A percentile compares a stretch with the other conserved stretches of the same genome.
Evolutionary conservation across 2,797 vertebrate genomes (phyloP).

Genomic region (Periophthalmus magnuspinnatus): DNA sequence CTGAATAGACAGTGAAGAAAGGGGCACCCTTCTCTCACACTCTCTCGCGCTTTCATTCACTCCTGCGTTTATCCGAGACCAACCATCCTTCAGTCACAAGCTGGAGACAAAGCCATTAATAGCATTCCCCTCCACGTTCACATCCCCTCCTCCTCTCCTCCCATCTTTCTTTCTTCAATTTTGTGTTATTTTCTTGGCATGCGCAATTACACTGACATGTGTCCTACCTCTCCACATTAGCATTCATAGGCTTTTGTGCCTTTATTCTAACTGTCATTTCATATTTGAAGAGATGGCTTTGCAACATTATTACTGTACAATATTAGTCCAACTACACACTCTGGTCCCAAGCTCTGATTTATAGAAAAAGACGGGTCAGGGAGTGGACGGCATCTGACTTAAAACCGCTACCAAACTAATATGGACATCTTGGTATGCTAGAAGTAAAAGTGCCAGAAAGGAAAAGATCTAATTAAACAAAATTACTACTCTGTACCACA

Average conservation of each 20-base stretch:
- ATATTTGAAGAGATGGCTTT: constrained; percentile 26
- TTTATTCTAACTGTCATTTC: constrained; percentile 35
- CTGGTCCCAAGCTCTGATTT: neutral
- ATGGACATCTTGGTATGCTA: neutral
- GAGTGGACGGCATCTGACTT: neutral
- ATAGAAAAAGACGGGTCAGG: neutral
- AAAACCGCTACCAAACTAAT: neutral
- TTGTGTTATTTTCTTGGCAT: constrained; percentile 57
- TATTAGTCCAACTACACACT: neutral
- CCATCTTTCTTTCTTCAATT: constrained; percentile 44
- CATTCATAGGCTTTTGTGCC: constrained; percentile 52
- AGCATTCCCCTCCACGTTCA: constrained; percentile 69
- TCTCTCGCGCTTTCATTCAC: constrained; percentile 60
- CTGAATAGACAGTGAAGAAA: constrained; percentile 70
- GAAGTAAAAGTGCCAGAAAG: neutral
- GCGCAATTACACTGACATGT: constrained; percentile 59
- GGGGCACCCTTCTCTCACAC: constrained; percentile 73
- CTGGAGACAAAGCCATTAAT: constrained; percentile 67
- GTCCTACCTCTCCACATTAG: constrained; percentile 50
- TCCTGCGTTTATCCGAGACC: constrained; percentile 69
- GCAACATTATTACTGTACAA: constrained; percentile 15
- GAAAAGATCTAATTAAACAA: neutral
- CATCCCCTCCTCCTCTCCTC: constrained; percentile 62
- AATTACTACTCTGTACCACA: neutral
- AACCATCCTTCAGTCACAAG: constrained; percentile 62